A percentile compares a stretch with the other conserved stretches of the same genome.
These are phyloP conservation scores for Aselliscus stoliczkanus DNA, from an alignment of 2,797 vertebrate genomes.

Conservation along the genomic window DNA sequence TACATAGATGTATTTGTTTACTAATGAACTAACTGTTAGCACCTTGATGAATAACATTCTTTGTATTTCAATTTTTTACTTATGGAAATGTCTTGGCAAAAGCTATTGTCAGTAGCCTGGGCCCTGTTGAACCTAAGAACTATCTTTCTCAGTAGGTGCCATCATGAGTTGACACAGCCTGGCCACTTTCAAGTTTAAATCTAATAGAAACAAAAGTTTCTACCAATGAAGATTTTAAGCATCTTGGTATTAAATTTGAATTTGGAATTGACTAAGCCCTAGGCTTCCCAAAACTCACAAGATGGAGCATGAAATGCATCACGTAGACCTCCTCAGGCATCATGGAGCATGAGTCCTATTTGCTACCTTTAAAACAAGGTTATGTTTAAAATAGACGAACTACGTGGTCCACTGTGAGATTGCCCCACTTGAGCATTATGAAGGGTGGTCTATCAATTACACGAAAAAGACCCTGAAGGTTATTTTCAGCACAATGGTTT, in stretches of 20 bases:
- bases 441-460: not conserved
- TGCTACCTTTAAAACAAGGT: not conserved
- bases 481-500: conserved; percentile 47
- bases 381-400: not conserved
- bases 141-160: not conserved
- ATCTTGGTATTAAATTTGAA: conserved; percentile 11
- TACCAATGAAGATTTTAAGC: not conserved
- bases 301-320: not conserved
- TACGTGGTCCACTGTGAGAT: not conserved
- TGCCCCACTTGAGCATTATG: not conserved
- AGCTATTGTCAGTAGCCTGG: not conserved
- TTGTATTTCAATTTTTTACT: conserved; percentile 34
- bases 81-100: conserved; percentile 14
- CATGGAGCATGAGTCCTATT: not conserved
- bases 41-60: conserved; percentile 13
- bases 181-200: not conserved
- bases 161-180: not conserved
- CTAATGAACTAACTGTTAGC: not conserved
- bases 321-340: not conserved
- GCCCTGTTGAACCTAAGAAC: not conserved
- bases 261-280: not conserved
- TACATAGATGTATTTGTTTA: not conserved
- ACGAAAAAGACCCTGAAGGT: not conserved
- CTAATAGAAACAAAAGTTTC: not conserved
- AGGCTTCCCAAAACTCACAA: not conserved